Evolutionary conservation across 2,113 vertebrate genomes (phyloP).

Genomic region (Bucco capensis): DNA sequence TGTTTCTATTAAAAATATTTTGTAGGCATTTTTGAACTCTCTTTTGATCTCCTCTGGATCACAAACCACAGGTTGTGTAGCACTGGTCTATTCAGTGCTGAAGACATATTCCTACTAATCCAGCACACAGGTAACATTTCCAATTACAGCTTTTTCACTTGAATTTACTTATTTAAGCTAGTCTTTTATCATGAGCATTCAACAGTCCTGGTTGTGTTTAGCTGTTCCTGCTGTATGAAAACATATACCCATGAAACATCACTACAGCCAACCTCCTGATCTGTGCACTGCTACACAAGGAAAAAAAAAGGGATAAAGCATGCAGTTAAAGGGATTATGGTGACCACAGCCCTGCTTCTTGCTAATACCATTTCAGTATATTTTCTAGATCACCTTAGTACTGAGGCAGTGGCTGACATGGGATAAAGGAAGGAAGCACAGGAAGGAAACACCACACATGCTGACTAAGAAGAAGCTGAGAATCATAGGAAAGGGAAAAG

Average conservation of each 20-base stretch:
- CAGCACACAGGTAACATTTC: not conserved
- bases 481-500: not conserved
- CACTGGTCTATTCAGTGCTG: not conserved
- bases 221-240: not conserved
- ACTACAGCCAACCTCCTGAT: not conserved
- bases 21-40: not conserved
- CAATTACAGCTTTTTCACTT: not conserved
- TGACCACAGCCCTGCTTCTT: not conserved
- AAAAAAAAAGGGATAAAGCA: not conserved
- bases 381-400: not conserved
- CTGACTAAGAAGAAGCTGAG: not conserved
- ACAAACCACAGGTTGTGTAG: not conserved
- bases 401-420: not conserved
- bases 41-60: not conserved
- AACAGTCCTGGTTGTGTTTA: not conserved
- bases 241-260: not conserved
- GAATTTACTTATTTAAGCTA: not conserved
- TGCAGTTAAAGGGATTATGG: conserved; percentile 22
- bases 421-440: conserved; percentile 4
- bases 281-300: fast-evolving
- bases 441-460: not conserved
- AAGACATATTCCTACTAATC: not conserved
- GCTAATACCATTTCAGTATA: conserved; percentile 21
- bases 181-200: not conserved
- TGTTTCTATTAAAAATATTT: not conserved